Evolutionary conservation across 1,140 invertebrate species (phyloP).

Genomic region (Macrosteles quadrilineatus): DNA sequence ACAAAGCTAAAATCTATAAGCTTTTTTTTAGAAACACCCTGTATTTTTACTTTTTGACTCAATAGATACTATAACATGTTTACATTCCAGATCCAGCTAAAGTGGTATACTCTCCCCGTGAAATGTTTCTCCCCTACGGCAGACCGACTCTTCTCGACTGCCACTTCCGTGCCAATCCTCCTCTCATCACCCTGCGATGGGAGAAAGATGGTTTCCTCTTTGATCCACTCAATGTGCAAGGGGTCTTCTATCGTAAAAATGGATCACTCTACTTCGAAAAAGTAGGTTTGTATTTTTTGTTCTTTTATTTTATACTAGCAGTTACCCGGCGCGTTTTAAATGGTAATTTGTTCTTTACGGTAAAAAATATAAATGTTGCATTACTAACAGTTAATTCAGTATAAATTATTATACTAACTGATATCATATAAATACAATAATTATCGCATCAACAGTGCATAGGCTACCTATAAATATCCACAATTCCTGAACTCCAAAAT

Average conservation of each 20-base stretch:
- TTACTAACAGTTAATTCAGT: too few relatives aligned
- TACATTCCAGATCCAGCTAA: conserved; percentile 89
- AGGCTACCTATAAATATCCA: too few relatives aligned
- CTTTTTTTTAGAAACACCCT: too few relatives aligned
- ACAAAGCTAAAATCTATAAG: too few relatives aligned
- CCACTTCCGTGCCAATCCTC: conserved; percentile 90
- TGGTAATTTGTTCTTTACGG: too few relatives aligned
- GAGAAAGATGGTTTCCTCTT: conserved; percentile 91
- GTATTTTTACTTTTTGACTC: too few relatives aligned
- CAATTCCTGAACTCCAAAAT: too few relatives aligned
- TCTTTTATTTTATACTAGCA: background rate
- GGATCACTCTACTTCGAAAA: conserved; percentile 84
- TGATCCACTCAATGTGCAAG: conserved; percentile 87
- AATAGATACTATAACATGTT: too few relatives aligned
- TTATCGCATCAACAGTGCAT: too few relatives aligned
- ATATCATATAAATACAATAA: too few relatives aligned
- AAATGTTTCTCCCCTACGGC: conserved; percentile 86
- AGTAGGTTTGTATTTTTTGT: conserved; percentile 47
- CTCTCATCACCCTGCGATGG: conserved; percentile 90
- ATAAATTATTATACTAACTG: too few relatives aligned
- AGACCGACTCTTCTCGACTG: conserved; percentile 89
- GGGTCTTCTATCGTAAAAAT: conserved; percentile 82
- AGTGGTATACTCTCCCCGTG: conserved; percentile 84
- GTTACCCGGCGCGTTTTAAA: background rate
- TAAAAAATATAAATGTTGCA: too few relatives aligned